Evolutionary conservation across 2,888 invertebrate genomes (phyloP).

Genomic region (Agonopterix arenella): DNA sequence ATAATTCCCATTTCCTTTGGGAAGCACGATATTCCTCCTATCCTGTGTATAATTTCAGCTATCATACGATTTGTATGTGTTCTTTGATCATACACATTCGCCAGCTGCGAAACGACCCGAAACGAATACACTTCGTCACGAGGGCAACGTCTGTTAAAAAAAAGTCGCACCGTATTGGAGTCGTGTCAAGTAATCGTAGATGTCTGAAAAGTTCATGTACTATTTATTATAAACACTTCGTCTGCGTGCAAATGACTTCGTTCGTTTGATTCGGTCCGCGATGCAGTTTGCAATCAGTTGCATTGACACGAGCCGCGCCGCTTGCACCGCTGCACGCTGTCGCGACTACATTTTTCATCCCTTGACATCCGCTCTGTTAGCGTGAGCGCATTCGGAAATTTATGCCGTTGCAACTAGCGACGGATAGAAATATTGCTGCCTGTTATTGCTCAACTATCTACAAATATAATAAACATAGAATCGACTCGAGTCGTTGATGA

Average conservation of each 20-base stretch:
- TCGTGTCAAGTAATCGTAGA: no score
- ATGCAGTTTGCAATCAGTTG: conserved; percentile 42
- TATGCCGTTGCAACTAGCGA: conserved; percentile 26
- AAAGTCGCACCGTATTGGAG: no score
- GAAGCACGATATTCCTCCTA: no score
- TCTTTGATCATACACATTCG: no score
- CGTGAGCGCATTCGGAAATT: conserved; percentile 30
- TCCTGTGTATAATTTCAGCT: no score
- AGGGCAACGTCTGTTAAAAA: no score
- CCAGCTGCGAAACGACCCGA: no score
- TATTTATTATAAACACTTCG: background rate
- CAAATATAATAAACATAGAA: background rate
- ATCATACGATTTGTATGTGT: no score
- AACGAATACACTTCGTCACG: no score
- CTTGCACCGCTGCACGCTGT: conserved; percentile 7
- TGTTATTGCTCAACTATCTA: conserved; percentile 8
- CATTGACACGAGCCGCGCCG: conserved; percentile 31
- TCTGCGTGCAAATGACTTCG: conserved; percentile 40
- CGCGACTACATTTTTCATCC: conserved; percentile 50
- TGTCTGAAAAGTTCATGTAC: no score
- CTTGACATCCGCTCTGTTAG: conserved; percentile 43
- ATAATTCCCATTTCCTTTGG: no score
- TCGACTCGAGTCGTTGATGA: background rate
- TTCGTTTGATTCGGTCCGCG: conserved; percentile 33
- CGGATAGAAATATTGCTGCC: conserved; percentile 17